These are phyloP conservation scores for Squalus acanthias DNA, from an alignment of 2,797 vertebrate genomes.

Conservation along the genomic window DNA sequence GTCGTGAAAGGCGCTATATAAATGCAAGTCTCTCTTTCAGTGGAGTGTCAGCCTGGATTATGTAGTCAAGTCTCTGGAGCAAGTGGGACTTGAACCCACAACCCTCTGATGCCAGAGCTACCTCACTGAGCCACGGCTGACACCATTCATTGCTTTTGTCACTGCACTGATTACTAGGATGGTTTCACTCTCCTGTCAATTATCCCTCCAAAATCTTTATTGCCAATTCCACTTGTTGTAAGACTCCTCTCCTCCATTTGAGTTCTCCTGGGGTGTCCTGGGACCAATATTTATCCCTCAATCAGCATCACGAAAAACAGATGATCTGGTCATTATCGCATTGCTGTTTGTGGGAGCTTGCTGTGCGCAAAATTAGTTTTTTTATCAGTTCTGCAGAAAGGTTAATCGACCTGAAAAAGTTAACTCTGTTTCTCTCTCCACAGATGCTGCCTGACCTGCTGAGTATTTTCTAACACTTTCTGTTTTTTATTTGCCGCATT, in stretches of 20 bases:
- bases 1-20: too few relatives aligned
- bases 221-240: too few relatives aligned
- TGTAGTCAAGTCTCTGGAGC: background rate
- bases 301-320: too few relatives aligned
- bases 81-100: background rate
- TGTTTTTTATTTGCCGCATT: background rate
- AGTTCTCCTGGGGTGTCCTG: too few relatives aligned
- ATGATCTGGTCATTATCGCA: too few relatives aligned
- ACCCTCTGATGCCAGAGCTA: background rate
- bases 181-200: background rate
- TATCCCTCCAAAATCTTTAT: too few relatives aligned
- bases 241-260: background rate
- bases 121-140: background rate
- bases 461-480: background rate
- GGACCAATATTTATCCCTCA: too few relatives aligned
- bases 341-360: too few relatives aligned
- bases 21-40: background rate
- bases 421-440: background rate
- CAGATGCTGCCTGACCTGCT: background rate
- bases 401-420: background rate
- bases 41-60: background rate
- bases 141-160: background rate
- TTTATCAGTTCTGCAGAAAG: too few relatives aligned
- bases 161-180: background rate
- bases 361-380: too few relatives aligned